phyloP scores from a whole-genome alignment of 92 coral and sea anemone species.

The Nematostella vectensis region DNA sequence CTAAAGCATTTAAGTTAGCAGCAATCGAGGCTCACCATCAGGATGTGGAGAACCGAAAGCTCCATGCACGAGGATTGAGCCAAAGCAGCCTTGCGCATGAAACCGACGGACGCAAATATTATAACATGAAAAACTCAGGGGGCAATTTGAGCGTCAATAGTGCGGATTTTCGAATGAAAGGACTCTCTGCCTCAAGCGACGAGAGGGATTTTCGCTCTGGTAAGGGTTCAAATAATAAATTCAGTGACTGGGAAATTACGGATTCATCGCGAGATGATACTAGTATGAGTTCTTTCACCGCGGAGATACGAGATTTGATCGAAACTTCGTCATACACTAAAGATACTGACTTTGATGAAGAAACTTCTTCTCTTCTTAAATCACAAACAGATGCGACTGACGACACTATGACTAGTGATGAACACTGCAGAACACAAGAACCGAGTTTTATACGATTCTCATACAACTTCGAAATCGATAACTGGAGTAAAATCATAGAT shows the following conservation, averaged over 20 bases:
- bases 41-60: conserved; percentile 53
- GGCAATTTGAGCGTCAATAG: conserved; percentile 23
- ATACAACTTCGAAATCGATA: conserved; percentile 23
- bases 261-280: conserved; percentile 33
- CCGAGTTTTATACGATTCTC: conserved; percentile 11
- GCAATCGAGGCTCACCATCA: conserved; percentile 65
- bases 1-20: conserved; percentile 53
- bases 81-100: conserved; percentile 43
- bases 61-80: conserved; percentile 65
- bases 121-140: conserved; percentile 34
- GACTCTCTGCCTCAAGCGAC: conserved; percentile 3
- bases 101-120: conserved; percentile 17
- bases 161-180: conserved; percentile 21
- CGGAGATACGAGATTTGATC: conserved; percentile 28
- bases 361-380: conserved; percentile 11
- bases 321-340: conserved; percentile 22
- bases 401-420: conserved; percentile 1
- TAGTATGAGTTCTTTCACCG: conserved; percentile 25
- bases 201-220: conserved; percentile 10
- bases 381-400: conserved; percentile 12
- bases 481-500: conserved; percentile 17
- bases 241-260: conserved; percentile 27
- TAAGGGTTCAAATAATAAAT: conserved; percentile 1
- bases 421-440: conserved; percentile 7
- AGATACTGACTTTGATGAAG: conserved; percentile 19